A percentile compares a stretch with the other conserved stretches of the same genome.
Conservation (phyloP, 2,888 invertebrate species). For the Polia nebulosa region DNA sequence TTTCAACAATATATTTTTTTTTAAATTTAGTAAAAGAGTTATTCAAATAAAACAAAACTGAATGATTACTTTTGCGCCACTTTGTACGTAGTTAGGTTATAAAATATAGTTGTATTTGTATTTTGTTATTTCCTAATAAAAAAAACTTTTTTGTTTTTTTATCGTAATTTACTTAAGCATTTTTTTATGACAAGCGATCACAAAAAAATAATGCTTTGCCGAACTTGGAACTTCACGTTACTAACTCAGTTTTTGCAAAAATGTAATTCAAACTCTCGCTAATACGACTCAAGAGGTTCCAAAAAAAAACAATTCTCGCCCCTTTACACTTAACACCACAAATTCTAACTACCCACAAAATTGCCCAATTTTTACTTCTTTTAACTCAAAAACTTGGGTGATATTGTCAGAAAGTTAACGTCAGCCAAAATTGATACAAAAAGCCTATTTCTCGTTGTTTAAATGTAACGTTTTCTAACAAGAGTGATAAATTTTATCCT, state of each 20-base stretch:
- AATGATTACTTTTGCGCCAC: too few species aligned
- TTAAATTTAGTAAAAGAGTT: too few species aligned
- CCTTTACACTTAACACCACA: constrained; percentile 24
- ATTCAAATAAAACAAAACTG: too few species aligned
- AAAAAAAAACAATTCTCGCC: constrained; percentile 17
- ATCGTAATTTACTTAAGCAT: too few species aligned
- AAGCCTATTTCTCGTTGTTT: constrained; percentile 49
- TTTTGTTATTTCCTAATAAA: too few species aligned
- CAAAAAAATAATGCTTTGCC: not conserved
- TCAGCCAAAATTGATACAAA: constrained; percentile 60
- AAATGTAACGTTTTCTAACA: constrained; percentile 60
- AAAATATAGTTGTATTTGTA: too few species aligned
- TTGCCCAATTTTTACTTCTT: constrained; percentile 45
- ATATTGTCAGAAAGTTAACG: constrained; percentile 57
- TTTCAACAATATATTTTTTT: too few species aligned
- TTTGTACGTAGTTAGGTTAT: too few species aligned
- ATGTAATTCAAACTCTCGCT: not conserved
- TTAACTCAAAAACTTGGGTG: constrained; percentile 59
- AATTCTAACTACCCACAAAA: constrained; percentile 48
- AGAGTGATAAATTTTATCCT: constrained; percentile 59
- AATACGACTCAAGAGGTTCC: not conserved
- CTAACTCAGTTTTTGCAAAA: not conserved
- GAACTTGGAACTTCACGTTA: not conserved
- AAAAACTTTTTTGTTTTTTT: too few species aligned
- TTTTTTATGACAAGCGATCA: too few species aligned